Evolutionary conservation across 2,797 vertebrate species (phyloP), one percentile per base, ranked within the genome.

Genomic region (Triplophysa yarkandensis): DNA sequence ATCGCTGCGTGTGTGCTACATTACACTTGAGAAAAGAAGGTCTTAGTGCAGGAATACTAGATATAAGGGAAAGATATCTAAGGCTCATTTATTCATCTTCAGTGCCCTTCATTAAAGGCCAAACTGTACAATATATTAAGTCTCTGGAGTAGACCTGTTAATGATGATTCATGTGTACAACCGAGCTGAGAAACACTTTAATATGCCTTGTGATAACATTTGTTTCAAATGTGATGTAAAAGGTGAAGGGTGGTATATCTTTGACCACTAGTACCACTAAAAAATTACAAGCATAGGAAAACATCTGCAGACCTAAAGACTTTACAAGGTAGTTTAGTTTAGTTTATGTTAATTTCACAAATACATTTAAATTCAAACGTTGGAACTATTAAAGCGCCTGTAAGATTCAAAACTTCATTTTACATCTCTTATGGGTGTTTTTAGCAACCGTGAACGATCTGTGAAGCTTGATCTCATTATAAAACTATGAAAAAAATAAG

Each of bases 1-100:
- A 79, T 77, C 78, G 81, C 74, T 10, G 10, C 52, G 57, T 71
- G 74, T 71, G 67, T 44, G 32, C 30, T 64, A 64, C 64, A 68
- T 23, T 17, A 30, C 43, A 54, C 74, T 10, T 23, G 64, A 70
- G 57, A 43, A 1, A 72, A 52, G 58, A 41, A 69, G 65, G 39
- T 66, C 62, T 36, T 10, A 43, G 65, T 30, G 60, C 39, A 43
- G 68, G 66, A 34, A 60, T 63, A 65, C 54, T n/a, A 68, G 6
- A 41, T n/a, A 28, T 39, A 41, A 14, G 34, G 28, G 23, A 50
- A 44, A 21, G 36, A 39, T 41, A 34, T 19, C 17, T 43, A 2
- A 21, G 46, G 55, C 54, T 48, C 64, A 21, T 75, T 58, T 75
- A 68, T 61, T 74, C 52, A 75, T 75, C 55, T 68, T 32, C 13